Evolutionary conservation across 2,113 vertebrate species (phyloP).

Genomic region (Zootoca vivipara): DNA sequence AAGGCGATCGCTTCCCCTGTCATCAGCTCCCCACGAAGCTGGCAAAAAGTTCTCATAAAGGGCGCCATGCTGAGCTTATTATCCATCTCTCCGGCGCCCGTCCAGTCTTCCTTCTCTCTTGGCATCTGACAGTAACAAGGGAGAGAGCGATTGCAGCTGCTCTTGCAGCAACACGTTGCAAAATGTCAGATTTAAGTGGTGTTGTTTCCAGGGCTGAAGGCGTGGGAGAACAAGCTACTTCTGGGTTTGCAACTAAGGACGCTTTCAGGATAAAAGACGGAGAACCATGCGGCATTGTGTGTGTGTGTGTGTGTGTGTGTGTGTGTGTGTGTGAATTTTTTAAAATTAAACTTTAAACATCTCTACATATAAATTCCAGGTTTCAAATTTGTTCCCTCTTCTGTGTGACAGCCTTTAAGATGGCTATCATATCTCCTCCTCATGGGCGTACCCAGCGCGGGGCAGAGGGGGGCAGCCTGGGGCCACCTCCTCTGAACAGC

Average conservation of each 20-base stretch:
- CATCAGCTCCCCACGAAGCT: not conserved
- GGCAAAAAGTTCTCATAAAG: not conserved
- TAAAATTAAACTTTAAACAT: too few relatives aligned
- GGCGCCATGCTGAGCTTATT: not conserved
- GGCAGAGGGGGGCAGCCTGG: too few relatives aligned
- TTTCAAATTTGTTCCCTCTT: too few relatives aligned
- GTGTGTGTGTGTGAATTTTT: too few relatives aligned
- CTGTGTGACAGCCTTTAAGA: too few relatives aligned
- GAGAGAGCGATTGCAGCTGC: not conserved
- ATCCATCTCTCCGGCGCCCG: not conserved
- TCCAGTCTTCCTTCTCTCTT: not conserved
- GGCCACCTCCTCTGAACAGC: too few relatives aligned
- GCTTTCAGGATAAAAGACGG: not conserved
- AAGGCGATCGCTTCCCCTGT: not conserved
- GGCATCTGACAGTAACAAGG: not conserved
- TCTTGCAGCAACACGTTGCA: rapidly evolving
- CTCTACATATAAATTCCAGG: too few relatives aligned
- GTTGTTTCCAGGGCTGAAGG: not conserved
- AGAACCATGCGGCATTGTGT: not conserved
- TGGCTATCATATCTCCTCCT: too few relatives aligned
- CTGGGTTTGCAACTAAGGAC: not conserved
- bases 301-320: too few relatives aligned
- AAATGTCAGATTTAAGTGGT: not conserved
- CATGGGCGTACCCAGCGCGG: too few relatives aligned
- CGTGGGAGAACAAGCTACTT: not conserved